Evolutionary conservation across 2,797 vertebrate species (phyloP).

Genomic region (Neosilurus hyrtlii): DNA sequence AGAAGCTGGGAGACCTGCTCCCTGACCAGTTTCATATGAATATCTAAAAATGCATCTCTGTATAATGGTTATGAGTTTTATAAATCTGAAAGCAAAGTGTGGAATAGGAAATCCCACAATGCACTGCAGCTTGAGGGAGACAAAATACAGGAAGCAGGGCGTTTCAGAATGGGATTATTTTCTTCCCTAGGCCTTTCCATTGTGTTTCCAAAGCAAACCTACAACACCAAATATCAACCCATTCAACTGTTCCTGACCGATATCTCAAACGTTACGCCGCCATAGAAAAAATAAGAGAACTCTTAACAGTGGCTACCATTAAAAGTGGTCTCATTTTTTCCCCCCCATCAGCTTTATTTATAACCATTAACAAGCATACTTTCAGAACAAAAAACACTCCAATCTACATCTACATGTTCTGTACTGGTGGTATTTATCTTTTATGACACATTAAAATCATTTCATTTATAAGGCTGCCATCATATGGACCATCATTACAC

Average conservation of each 20-base stretch:
- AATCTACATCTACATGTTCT: neutral
- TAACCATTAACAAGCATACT: too few species aligned
- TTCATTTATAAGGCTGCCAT: neutral
- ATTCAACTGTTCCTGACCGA: neutral
- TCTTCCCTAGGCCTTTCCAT: neutral
- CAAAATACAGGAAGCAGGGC: neutral
- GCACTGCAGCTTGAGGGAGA: neutral
- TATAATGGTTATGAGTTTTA: neutral
- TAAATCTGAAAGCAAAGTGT: neutral
- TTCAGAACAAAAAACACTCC: too few species aligned
- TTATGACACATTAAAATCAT: neutral
- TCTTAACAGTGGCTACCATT: too few species aligned
- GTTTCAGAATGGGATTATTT: neutral
- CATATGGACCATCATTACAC: neutral
- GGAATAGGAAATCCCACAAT: neutral
- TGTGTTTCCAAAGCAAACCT: neutral
- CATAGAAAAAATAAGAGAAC: too few species aligned
- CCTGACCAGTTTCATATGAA: constrained; percentile 11
- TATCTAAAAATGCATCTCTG: neutral
- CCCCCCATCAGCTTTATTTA: too few species aligned
- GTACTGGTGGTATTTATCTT: neutral
- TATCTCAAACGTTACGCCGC: neutral
- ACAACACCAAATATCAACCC: neutral
- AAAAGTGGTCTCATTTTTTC: too few species aligned
- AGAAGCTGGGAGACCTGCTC: constrained; percentile 39